phyloP scores from a whole-genome alignment of 2,113 vertebrate species.

The Mirounga angustirostris region DNA sequence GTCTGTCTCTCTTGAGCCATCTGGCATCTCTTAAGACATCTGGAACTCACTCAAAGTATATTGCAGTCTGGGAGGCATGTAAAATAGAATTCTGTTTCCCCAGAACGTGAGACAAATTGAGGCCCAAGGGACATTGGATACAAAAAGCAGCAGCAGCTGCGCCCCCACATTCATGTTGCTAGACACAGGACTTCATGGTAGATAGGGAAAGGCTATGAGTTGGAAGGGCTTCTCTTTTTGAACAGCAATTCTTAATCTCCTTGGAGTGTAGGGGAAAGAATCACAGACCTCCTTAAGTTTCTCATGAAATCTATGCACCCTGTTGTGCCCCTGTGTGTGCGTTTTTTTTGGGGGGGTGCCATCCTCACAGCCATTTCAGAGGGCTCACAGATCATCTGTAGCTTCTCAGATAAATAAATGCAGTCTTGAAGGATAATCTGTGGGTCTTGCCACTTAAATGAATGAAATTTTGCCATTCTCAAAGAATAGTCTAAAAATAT shows the following conservation, averaged over 20 bases:
- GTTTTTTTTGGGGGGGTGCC: no score
- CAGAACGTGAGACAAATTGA: constrained; percentile 63
- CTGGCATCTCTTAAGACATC: constrained; percentile 79
- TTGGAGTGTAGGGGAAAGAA: background rate
- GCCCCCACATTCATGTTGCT: background rate
- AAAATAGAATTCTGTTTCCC: constrained; percentile 68
- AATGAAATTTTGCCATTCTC: background rate
- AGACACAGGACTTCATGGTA: background rate
- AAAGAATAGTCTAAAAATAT: background rate
- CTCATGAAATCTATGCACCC: background rate
- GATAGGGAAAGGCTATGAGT: background rate
- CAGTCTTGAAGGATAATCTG: background rate
- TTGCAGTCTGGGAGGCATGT: constrained; percentile 62
- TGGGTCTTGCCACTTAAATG: background rate
- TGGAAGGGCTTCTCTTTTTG: background rate
- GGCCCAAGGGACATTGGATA: constrained; percentile 35
- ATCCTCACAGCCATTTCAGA: background rate
- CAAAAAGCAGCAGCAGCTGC: background rate
- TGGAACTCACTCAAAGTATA: constrained; percentile 76
- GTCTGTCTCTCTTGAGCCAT: constrained; percentile 68
- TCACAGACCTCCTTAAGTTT: background rate
- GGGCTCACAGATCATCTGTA: background rate
- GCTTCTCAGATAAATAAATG: background rate
- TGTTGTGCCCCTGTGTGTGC: no score
- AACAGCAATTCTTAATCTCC: background rate